Percentiles rank a stretch among this genome's conserved stretches.
Conservation (phyloP, 2,797 vertebrate genomes). For the Nannoperca australis region DNA sequence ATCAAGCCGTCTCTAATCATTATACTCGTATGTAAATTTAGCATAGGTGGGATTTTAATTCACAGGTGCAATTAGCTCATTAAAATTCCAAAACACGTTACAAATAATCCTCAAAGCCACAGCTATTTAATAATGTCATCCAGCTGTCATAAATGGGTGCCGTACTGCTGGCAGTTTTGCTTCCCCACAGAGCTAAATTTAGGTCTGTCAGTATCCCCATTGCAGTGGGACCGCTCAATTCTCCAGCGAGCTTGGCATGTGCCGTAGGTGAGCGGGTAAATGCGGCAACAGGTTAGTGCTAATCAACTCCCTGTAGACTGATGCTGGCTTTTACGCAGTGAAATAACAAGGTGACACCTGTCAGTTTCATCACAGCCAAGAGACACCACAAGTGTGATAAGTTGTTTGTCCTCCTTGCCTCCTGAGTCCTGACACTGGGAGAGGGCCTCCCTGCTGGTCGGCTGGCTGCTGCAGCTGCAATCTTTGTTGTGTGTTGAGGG, state of each 20-base stretch:
- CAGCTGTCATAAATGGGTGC: constrained; percentile 48
- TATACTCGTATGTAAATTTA: background rate
- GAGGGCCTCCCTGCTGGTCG: constrained; percentile 36
- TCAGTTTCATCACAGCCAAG: constrained; percentile 59
- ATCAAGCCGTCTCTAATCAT: background rate
- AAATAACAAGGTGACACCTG: constrained; percentile 81
- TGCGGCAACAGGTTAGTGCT: constrained; percentile 67
- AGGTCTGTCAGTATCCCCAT: constrained; percentile 45
- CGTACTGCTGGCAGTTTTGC: constrained; percentile 49
- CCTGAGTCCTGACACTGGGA: constrained; percentile 47
- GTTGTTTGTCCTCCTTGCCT: constrained; percentile 49
- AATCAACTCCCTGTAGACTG: constrained; percentile 75
- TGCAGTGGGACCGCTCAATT: constrained; percentile 49
- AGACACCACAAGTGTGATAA: constrained; percentile 44
- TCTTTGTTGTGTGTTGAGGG: constrained; percentile 26
- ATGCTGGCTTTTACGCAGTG: constrained; percentile 27
- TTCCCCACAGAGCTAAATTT: constrained; percentile 65
- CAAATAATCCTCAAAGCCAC: constrained; percentile 27
- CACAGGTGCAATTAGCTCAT: constrained; percentile 25
- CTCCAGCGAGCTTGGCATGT: constrained; percentile 56
- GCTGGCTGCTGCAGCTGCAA: constrained; percentile 51
- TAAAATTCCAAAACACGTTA: constrained; percentile 9
- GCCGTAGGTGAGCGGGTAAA: constrained; percentile 58
- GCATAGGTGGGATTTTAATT: constrained; percentile 6
- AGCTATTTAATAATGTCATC: constrained; percentile 38